phyloP scores from a whole-genome alignment of 2,113 vertebrate species.

The Nycticebus coucang region DNA sequence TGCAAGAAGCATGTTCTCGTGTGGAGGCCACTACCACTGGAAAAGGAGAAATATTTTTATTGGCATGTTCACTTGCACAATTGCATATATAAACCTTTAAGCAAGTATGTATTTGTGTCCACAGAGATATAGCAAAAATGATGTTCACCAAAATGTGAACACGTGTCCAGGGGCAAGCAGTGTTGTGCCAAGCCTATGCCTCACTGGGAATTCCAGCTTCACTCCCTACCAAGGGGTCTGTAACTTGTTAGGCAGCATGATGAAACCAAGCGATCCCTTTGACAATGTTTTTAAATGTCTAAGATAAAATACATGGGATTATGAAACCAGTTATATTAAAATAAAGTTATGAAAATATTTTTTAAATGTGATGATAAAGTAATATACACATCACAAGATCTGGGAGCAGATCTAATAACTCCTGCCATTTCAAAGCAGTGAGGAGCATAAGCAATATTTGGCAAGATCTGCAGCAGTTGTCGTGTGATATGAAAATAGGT shows the following conservation, averaged over 20 bases:
- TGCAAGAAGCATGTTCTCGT: too few species aligned
- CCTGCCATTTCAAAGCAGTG: neutral
- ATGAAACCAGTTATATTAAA: neutral
- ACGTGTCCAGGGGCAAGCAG: neutral
- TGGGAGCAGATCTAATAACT: neutral
- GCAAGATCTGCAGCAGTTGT: neutral
- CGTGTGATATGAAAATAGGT: neutral
- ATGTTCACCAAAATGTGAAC: neutral
- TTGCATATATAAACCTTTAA: neutral
- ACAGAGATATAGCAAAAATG: neutral
- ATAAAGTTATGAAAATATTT: constrained; percentile 1
- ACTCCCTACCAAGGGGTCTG: neutral
- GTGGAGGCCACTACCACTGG: too few species aligned
- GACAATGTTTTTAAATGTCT: neutral
- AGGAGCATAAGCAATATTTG: neutral
- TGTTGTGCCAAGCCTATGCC: neutral
- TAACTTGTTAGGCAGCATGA: neutral
- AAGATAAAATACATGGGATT: neutral
- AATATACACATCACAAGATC: neutral
- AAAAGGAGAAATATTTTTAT: neutral
- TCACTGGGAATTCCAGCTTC: neutral
- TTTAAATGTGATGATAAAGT: neutral
- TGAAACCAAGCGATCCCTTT: neutral
- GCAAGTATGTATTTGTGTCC: neutral
- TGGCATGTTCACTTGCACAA: neutral